These are phyloP conservation scores for Mesitornis unicolor DNA, from an alignment of 2,113 vertebrate genomes.

Conservation along the genomic window DNA sequence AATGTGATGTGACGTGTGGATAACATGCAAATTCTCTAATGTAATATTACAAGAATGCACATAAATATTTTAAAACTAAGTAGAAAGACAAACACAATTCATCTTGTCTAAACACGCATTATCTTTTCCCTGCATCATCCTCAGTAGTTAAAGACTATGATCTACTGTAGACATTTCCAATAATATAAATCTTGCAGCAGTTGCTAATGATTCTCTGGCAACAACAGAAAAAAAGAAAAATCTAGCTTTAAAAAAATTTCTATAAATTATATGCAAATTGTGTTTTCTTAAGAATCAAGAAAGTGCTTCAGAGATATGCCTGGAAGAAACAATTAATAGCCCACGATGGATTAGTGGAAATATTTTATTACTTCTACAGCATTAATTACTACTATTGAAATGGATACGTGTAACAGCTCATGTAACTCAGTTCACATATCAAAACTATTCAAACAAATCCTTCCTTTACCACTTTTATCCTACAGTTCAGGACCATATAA, in stretches of 20 bases:
- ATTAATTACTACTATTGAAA: background rate
- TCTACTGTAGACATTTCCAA: constrained; percentile 26
- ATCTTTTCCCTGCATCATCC: constrained; percentile 13
- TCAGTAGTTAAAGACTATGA: constrained; percentile 18
- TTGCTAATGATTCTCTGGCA: constrained; percentile 10
- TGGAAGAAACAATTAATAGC: background rate
- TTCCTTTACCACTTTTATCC: background rate
- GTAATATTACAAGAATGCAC: constrained; percentile 19
- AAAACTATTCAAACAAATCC: background rate
- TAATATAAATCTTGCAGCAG: constrained; percentile 56
- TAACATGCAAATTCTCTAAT: constrained; percentile 40
- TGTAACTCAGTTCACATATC: background rate
- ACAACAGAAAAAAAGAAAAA: background rate
- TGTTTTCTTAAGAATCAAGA: background rate
- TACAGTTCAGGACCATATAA: rapidly evolving
- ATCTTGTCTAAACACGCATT: constrained; percentile 55
- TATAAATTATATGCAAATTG: background rate
- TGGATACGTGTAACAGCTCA: rapidly evolving
- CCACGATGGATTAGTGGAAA: background rate
- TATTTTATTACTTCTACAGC: background rate
- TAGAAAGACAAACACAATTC: constrained; percentile 43
- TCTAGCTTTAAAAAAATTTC: background rate
- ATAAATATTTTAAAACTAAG: constrained; percentile 57
- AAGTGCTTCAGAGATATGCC: background rate
- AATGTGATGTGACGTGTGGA: background rate